These are phyloP conservation scores for Globodera rostochiensis DNA, from an alignment of 1,140 invertebrate genomes.

Conservation along the genomic window DNA sequence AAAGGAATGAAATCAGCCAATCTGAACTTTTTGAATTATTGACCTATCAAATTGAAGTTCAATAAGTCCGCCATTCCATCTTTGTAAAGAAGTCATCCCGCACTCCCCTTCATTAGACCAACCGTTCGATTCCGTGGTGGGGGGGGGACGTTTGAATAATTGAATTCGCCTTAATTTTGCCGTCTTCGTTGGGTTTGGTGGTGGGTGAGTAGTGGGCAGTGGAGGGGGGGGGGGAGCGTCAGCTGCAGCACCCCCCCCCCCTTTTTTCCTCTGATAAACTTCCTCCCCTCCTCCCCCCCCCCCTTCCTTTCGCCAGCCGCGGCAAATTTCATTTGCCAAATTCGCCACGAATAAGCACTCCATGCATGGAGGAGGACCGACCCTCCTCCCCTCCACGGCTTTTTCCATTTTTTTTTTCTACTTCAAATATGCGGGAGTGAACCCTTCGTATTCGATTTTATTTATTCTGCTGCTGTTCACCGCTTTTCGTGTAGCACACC, in stretches of 20 bases:
- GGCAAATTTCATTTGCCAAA: slow-evolving; percentile 36
- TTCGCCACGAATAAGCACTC: slow-evolving; percentile 27
- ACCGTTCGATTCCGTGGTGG: neutral
- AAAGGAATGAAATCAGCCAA: too few relatives aligned
- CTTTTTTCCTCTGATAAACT: neutral
- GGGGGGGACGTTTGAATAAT: slow-evolving; percentile 10
- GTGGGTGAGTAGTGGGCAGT: neutral
- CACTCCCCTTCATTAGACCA: neutral
- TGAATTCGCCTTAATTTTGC: slow-evolving; percentile 17
- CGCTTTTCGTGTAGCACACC: too few relatives aligned
- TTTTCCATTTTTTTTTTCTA: too few relatives aligned
- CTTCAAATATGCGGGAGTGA: too few relatives aligned
- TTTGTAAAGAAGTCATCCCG: neutral
- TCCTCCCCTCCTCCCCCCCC: neutral
- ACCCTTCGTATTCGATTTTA: neutral
- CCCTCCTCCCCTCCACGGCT: too few relatives aligned
- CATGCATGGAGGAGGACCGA: too few relatives aligned
- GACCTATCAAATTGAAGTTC: neutral
- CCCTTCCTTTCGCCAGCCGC: neutral
- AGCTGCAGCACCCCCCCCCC: neutral
- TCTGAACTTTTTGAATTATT: neutral
- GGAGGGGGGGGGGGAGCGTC: neutral
- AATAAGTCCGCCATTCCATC: neutral
- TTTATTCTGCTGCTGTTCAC: too few relatives aligned
- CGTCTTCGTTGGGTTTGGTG: neutral